phyloP scores from a whole-genome alignment of 2,113 vertebrate genomes.

The Notothenia coriiceps region DNA sequence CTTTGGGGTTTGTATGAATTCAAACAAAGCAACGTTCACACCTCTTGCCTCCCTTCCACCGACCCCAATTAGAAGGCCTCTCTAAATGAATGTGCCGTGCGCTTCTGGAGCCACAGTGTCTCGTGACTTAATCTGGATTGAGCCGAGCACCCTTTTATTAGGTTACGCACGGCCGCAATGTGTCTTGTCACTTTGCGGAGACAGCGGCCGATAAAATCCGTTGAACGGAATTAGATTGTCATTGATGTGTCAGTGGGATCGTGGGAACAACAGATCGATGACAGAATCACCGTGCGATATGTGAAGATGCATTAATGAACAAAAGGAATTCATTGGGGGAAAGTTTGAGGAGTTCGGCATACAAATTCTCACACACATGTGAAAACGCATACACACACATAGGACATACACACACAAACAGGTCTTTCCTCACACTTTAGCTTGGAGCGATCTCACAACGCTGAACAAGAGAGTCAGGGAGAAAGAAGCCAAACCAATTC shows the following conservation, averaged over 20 bases:
- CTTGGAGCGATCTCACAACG: conserved; percentile 81
- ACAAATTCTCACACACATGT: not conserved
- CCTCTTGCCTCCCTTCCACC: conserved; percentile 50
- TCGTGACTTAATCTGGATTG: conserved; percentile 85
- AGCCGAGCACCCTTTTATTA: conserved; percentile 81
- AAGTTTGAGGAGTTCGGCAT: conserved; percentile 65
- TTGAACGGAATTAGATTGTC: conserved; percentile 87
- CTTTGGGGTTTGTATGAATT: conserved; percentile 44
- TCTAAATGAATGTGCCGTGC: conserved; percentile 77
- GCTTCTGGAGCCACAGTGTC: conserved; percentile 55
- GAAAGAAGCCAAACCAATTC: conserved; percentile 84
- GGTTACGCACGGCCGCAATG: conserved; percentile 83
- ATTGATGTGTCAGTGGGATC: conserved; percentile 84
- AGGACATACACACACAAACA: conserved; percentile 39
- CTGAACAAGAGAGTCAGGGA: conserved; percentile 73
- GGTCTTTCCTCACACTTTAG: conserved; percentile 76
- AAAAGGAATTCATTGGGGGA: conserved; percentile 60
- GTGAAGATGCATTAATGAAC: conserved; percentile 65
- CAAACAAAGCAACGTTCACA: conserved; percentile 62
- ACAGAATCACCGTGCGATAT: conserved; percentile 69
- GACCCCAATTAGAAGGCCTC: conserved; percentile 73
- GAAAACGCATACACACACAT: conserved; percentile 1
- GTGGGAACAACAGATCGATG: conserved; percentile 87
- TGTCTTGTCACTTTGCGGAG: conserved; percentile 87
- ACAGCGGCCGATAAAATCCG: conserved; percentile 81